Conservation (phyloP, 2,888 invertebrate species). For the Lamproptera curius region DNA sequence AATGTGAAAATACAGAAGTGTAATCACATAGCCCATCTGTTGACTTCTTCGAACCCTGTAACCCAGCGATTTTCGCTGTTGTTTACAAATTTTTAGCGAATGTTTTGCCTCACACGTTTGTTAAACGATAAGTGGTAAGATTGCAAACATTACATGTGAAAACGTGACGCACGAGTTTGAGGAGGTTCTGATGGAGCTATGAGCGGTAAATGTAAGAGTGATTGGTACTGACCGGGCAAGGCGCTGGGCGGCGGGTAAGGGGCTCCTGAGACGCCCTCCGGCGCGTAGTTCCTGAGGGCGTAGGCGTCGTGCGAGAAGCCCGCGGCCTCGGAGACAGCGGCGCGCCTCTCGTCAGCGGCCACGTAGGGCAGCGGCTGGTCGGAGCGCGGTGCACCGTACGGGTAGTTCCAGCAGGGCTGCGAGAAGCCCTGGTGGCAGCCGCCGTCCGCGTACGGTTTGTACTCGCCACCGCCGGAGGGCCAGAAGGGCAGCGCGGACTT, state of each 20-base stretch:
- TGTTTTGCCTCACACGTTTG: constrained; percentile 56
- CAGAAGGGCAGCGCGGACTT: constrained; percentile 83
- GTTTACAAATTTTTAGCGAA: constrained; percentile 65
- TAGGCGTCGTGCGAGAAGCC: constrained; percentile 87
- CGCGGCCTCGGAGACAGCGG: constrained; percentile 80
- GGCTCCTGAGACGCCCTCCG: constrained; percentile 85
- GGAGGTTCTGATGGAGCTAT: constrained; percentile 33
- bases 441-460: constrained; percentile 78
- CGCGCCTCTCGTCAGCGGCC: constrained; percentile 83
- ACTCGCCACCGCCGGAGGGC: constrained; percentile 81
- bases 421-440: constrained; percentile 84
- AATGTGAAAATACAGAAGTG: background rate
- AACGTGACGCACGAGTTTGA: constrained; percentile 54
- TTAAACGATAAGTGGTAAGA: constrained; percentile 61
- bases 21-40: background rate
- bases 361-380: constrained; percentile 84
- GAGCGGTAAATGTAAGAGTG: constrained; percentile 5
- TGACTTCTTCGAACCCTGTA: constrained; percentile 26
- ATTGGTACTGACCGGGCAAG: constrained; percentile 69
- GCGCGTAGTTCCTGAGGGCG: constrained; percentile 85
- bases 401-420: constrained; percentile 87
- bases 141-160: constrained; percentile 60
- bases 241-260: constrained; percentile 90
- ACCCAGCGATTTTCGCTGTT: constrained; percentile 31
- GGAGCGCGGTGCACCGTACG: constrained; percentile 79